Percentiles rank a stretch among this genome's conserved stretches.
Evolutionary conservation across 2,888 invertebrate species (phyloP).

Genomic region (Hedychridium roseum): DNA sequence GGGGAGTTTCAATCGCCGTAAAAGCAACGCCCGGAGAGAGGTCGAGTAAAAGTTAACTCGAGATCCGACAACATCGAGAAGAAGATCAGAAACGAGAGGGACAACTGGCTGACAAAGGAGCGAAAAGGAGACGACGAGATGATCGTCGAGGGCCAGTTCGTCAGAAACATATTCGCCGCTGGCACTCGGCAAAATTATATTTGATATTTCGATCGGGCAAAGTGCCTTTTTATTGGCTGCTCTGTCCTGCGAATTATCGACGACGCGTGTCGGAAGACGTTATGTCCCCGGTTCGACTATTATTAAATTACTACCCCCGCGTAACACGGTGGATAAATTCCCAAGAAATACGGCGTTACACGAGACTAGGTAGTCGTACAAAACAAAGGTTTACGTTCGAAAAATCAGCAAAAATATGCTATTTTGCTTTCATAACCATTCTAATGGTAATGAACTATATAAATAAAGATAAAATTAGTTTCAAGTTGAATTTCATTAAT

Average conservation of each 20-base stretch:
- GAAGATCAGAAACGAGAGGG: conserved; percentile 3
- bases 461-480: no score
- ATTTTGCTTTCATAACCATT: no score
- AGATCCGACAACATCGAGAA: conserved; percentile 16
- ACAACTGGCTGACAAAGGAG: conserved; percentile 1
- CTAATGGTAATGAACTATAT: no score
- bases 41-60: conserved; percentile 44
- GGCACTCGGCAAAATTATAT: conserved; percentile 56
- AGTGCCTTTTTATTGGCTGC: conserved; percentile 60
- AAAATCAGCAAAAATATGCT: no score
- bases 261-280: conserved; percentile 49
- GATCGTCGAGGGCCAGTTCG: conserved; percentile 51
- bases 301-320: conserved; percentile 37
- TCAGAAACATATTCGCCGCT: conserved; percentile 52
- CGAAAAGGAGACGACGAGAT: neutral
- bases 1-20: conserved; percentile 59
- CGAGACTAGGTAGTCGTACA: no score
- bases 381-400: no score
- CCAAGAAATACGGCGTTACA: no score
- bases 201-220: conserved; percentile 61
- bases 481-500: no score
- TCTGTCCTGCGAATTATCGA: conserved; percentile 46
- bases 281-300: conserved; percentile 27
- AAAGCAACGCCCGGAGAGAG: conserved; percentile 54
- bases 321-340: neutral